Percentiles rank a stretch among this genome's conserved stretches.
phyloP scores from a whole-genome alignment of 2,113 vertebrate species.

The Oncorhynchus kisutch region DNA sequence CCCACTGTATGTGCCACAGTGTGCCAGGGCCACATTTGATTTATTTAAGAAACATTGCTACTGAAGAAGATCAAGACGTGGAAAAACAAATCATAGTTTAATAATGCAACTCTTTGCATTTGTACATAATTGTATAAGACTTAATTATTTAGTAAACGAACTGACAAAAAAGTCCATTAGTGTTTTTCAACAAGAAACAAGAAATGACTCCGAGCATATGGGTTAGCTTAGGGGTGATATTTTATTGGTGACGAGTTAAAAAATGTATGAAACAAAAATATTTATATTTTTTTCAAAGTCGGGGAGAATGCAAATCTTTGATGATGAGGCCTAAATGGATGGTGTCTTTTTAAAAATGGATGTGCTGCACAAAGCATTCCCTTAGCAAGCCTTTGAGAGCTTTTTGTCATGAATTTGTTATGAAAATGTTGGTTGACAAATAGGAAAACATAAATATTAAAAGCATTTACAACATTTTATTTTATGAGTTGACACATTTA shows the following conservation, averaged over 20 bases:
- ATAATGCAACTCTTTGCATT: constrained; percentile 63
- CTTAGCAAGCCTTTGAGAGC: constrained; percentile 64
- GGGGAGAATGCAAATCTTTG: constrained; percentile 66
- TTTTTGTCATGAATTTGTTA: constrained; percentile 78
- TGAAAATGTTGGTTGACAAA: constrained; percentile 79
- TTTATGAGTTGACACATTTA: constrained; percentile 70
- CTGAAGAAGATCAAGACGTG: constrained; percentile 23
- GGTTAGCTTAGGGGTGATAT: constrained; percentile 51
- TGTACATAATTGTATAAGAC: constrained; percentile 61
- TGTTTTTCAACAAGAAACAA: constrained; percentile 34
- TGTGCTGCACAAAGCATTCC: constrained; percentile 65
- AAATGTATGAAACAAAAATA: constrained; percentile 76
- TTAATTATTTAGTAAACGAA: constrained; percentile 78
- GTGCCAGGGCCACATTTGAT: constrained; percentile 31
- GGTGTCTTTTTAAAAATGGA: constrained; percentile 74
- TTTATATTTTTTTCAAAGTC: constrained; percentile 70
- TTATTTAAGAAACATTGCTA: constrained; percentile 53
- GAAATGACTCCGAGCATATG: constrained; percentile 31
- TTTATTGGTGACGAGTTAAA: constrained; percentile 64
- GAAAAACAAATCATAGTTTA: constrained; percentile 65
- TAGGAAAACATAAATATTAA: constrained; percentile 79
- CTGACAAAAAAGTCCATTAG: constrained; percentile 71
- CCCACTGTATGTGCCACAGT: neutral
- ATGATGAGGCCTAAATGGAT: constrained; percentile 73
- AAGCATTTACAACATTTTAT: constrained; percentile 72